A percentile compares a stretch with the other conserved stretches of the same genome.
These are phyloP conservation scores for Hemiprocne comata DNA, from an alignment of 2,113 vertebrate genomes.

Conservation along the genomic window DNA sequence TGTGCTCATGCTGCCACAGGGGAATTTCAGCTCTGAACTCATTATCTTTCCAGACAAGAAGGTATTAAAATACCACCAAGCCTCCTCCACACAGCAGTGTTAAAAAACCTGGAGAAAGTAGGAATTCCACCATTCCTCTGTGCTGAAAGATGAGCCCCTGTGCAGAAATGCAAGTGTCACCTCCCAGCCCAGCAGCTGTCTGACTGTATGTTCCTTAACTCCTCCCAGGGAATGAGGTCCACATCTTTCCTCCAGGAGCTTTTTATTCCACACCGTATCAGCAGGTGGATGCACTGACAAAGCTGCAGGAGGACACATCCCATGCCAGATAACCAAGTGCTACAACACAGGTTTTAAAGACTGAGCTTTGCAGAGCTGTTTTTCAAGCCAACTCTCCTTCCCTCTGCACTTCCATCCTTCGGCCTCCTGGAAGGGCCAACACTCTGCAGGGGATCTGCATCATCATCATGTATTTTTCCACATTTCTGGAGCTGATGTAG, in stretches of 20 bases:
- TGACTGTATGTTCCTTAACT: background rate
- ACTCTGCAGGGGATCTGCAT: background rate
- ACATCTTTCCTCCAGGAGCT: background rate
- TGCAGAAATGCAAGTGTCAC: fast-evolving
- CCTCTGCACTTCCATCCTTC: background rate
- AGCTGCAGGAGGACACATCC: background rate
- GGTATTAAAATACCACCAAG: background rate
- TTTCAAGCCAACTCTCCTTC: background rate
- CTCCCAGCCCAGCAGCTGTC: background rate
- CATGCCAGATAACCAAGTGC: background rate
- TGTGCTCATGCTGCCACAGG: background rate
- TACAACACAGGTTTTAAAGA: background rate
- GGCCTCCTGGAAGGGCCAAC: background rate
- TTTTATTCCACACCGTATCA: background rate
- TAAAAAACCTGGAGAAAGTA: background rate
- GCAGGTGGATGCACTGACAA: background rate
- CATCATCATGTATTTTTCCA: background rate
- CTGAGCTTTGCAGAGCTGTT: background rate
- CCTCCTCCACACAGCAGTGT: background rate
- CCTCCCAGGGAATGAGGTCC: background rate
- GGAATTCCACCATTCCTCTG: background rate
- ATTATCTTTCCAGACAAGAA: background rate
- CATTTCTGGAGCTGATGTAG: background rate
- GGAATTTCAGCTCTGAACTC: background rate
- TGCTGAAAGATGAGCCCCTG: background rate